Evolutionary conservation across 2,888 invertebrate genomes (phyloP), one percentile per base, ranked within the genome.

Genomic region (Trimorus sp.): DNA sequence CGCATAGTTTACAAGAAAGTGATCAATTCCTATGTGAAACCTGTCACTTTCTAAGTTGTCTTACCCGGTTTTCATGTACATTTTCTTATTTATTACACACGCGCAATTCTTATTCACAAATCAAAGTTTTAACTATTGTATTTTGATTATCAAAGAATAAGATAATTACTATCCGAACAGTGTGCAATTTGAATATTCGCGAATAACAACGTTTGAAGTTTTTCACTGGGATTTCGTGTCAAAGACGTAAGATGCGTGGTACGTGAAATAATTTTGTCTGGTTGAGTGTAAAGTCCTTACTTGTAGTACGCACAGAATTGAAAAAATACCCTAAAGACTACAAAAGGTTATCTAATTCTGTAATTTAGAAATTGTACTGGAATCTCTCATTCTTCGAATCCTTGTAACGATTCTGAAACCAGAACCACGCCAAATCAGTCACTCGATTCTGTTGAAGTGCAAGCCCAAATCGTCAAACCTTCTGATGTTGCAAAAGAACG

Each of bases 201-300:
- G 45, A 1, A 60, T 60, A 42, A 60, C 14, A 62, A 62, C 12
- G 45, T 62, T 63, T 49, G 14, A 63, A 49, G 51, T 63, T 7
- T 63, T 49, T 63, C 63, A 49, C 14, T n/a, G n/a, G 51, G 14
- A 49, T 63, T 63, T 49, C 9, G 37, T 63, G 63, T 63, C 63
- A 63, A 63, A 49, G 14, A 63, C 63, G 60, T 48, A 26, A 62
- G 45, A 62, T 48, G 48, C 60, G 9, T 62, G 60, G 60, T 26
- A 16, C 45, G 60, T 45, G 26, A 45, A 48, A 48, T 62, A 62
- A 62, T 62, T 62, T 16, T 48, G 48, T 11, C 7, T 48, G 26
- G 26, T 26, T 9, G n/a, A 62, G 60, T 15, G 1, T 53, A 45
- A 58, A 58, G 38, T 58, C 14, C n/a, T 58, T n/a, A 12, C 37